Base-by-base conservation (phyloP, 2,113 vertebrate genomes). In the Heterotilapia buettikoferi region DNA sequence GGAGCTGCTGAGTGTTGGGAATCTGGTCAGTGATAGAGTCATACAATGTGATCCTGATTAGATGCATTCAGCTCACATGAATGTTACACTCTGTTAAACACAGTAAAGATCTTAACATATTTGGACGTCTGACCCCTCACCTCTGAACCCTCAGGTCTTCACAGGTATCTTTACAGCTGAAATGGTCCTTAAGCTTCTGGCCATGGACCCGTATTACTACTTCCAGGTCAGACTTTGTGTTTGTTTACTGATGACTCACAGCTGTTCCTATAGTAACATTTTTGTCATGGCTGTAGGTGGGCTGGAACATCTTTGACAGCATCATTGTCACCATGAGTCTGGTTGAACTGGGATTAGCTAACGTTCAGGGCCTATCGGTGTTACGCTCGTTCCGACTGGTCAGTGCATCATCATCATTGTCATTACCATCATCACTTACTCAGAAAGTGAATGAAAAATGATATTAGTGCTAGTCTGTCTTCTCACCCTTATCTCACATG, bases 301-400 rank as follows among this genome's bases (percentile, higher is more conserved):
- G 98, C 61, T 99, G 98, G 98, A 99, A 99, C 88, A 97, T 99
- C 89, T 99, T 99, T 0, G 98, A 99, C 95, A 99, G 98, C 84
- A 96, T 99, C 93, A 99, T 99, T 0, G 98, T 99, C 92, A 98
- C 97, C 19, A 96, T 99, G 93, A 99, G 98, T 93, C 96, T 99
- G 91, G 97, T 99, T 86, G 98, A 99, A 92, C 95, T 99, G 87
- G 97, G 97, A 36, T 85, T 99, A 94, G 97, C 98, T 38, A 92
- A 98, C 0, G 98, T 99, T 24, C 95, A 99, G 89, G 98, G 98
- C 5, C 95, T 99, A 19, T 99, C 98, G 0, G 98, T 99, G 90
- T 97, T 99, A 40, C 97, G 98, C n/a, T 98, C 98, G 82, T 99
- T 99, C 96, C 96, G 98, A 84, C 92, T 99, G 97, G 98, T 99